These are phyloP conservation scores for Mactra quadrangularis DNA, from an alignment of 1,140 invertebrate species.

Conservation along the genomic window DNA sequence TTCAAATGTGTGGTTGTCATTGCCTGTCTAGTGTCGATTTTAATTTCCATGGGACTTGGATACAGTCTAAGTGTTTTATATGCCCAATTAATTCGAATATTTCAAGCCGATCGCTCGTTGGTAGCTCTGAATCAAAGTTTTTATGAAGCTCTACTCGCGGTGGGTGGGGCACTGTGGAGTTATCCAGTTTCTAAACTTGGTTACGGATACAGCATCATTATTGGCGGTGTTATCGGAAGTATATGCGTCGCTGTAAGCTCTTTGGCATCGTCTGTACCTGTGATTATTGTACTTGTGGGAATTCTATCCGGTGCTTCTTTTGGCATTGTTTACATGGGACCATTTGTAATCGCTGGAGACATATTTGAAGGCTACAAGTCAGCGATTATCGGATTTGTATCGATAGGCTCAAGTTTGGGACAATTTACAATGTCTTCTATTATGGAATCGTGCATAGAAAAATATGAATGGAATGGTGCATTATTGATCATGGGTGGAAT, in stretches of 20 bases:
- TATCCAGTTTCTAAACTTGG: conserved; percentile 33
- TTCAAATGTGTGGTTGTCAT: conserved; percentile 23
- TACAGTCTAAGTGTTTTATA: conserved; percentile 43
- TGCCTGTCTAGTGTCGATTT: conserved; percentile 34
- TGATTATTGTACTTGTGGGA: conserved; percentile 34
- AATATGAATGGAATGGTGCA: conserved; percentile 42
- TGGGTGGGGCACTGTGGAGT: conserved; percentile 37
- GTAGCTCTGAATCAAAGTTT: conserved; percentile 47
- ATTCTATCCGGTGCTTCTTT: conserved; percentile 39
- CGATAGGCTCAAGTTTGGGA: conserved; percentile 43
- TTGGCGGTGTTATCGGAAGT: conserved; percentile 28
- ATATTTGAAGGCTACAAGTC: conserved; percentile 31
- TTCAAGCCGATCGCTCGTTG: conserved; percentile 20
- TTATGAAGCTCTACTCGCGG: conserved; percentile 30
- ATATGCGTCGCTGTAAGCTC: conserved; percentile 28
- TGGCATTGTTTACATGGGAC: conserved; percentile 39
- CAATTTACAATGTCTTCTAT: conserved; percentile 41
- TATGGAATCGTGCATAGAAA: conserved; percentile 38
- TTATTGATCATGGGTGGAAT: conserved; percentile 14
- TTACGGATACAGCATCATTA: conserved; percentile 25
- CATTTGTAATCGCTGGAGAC: conserved; percentile 35
- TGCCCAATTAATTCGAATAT: conserved; percentile 34
- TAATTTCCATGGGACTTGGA: conserved; percentile 39
- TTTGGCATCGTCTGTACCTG: conserved; percentile 13
- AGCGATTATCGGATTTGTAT: conserved; percentile 40